Base-by-base conservation (phyloP, 2,113 vertebrate species). In the Megaceryle torquata region DNA sequence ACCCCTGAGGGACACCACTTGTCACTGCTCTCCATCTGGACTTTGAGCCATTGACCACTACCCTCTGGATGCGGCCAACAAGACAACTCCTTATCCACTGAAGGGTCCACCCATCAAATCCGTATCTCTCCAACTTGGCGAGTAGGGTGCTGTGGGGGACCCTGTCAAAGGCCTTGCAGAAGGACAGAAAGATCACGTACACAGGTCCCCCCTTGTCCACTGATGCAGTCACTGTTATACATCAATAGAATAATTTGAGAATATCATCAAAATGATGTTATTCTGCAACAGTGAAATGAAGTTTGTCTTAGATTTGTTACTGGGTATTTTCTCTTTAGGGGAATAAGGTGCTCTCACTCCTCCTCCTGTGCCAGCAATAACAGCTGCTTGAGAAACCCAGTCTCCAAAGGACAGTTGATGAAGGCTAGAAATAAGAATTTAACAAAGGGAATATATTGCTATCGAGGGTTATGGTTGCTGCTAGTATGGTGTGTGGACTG, bases 401-500 rank as follows among this genome's bases (percentile, higher is more conserved):
- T 76, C 71, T 96, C 75, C 65, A 56, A 79, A 91, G 83, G 11
- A 67, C 56, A 91, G 67, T 6, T 64, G 63, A 31, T 24, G 74
- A 78, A 78, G 53, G 44, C 61, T 82, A 92, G 88, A 92, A 95
- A 88, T 76, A 80, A 86, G 71, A 94, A 94, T 85, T 91, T 86
- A 95, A 86, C 89, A 57, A 56, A 87, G 53, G 83, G 13, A 79
- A 78, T 78, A 68, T 86, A 94, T 92, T 97, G 84, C 61, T 93
- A 4, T 50, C 77, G 75, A 88, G 78, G 69, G 86, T 82, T 57
- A 22, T 51, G 81, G n/a, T 50, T 89, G 64, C 70, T 88, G 3
- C 28, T 54, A 31, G 33, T n/a, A 17, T 21, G 17, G 21, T 57
- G 31, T 50, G 75, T 64, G 50, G 51, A 48, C 78, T 72, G 63